Conservation (phyloP, 1,140 invertebrate species). For the Cydia amplana region DNA sequence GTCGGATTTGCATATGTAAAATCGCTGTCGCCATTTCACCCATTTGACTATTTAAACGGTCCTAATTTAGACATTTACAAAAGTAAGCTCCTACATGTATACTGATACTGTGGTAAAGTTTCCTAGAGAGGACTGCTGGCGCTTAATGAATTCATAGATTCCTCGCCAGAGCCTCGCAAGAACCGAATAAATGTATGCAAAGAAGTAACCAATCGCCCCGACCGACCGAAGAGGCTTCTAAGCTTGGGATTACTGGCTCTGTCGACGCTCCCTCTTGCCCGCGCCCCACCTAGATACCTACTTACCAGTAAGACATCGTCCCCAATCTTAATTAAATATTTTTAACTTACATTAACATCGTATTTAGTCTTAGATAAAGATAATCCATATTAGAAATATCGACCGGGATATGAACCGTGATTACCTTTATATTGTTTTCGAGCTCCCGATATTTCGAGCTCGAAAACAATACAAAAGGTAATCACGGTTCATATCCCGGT, state of each 20-base stretch:
- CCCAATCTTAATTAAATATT: constrained; percentile 39
- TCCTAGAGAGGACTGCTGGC: too few relatives aligned
- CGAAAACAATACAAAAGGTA: too few relatives aligned
- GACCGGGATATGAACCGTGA: too few relatives aligned
- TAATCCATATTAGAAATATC: too few relatives aligned
- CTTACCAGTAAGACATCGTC: constrained; percentile 29
- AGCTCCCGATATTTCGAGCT: too few relatives aligned
- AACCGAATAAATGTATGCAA: constrained; percentile 17
- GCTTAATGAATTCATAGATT: neutral
- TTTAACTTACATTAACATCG: neutral
- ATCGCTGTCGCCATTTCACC: too few relatives aligned
- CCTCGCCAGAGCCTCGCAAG: neutral
- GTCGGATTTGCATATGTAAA: too few relatives aligned
- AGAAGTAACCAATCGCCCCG: constrained; percentile 39
- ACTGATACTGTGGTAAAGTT: neutral
- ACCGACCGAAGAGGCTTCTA: constrained; percentile 42
- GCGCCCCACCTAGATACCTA: constrained; percentile 35
- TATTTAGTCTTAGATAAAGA: neutral
- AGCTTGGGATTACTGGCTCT: constrained; percentile 47
- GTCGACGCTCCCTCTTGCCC: constrained; percentile 35
- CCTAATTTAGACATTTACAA: too few relatives aligned
- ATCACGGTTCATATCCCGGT: too few relatives aligned
- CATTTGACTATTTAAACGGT: too few relatives aligned
- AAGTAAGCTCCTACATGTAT: too few relatives aligned
- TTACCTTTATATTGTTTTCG: too few relatives aligned